These are phyloP conservation scores for Octopus sinensis DNA, from an alignment of 1,140 invertebrate genomes.

Conservation along the genomic window DNA sequence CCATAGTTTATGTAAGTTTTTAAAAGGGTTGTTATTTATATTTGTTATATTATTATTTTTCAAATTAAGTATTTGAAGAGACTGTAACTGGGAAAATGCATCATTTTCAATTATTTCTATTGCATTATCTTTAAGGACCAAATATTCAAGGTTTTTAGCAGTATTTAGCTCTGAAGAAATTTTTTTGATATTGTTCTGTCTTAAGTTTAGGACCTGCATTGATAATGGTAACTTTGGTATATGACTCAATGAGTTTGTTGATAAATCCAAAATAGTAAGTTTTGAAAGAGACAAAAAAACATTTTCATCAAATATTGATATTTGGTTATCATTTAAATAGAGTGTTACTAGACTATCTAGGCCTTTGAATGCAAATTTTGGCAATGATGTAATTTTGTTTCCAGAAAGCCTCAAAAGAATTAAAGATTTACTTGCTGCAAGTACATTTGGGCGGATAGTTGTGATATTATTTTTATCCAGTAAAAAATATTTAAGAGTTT, in stretches of 20 bases:
- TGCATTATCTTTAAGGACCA: conserved; percentile 27
- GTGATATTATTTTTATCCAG: not conserved
- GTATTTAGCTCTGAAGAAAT: conserved; percentile 21
- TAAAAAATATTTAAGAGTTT: not conserved
- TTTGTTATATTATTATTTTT: conserved; percentile 33
- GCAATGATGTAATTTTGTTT: not conserved
- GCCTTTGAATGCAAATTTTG: not conserved
- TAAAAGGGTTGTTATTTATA: conserved; percentile 15
- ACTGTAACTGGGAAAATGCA: conserved; percentile 31
- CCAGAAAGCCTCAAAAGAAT: not conserved
- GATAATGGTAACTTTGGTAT: not conserved
- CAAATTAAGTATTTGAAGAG: conserved; percentile 28
- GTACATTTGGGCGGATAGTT: not conserved
- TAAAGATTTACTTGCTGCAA: not conserved
- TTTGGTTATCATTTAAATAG: not conserved
- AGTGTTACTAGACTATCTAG: not conserved
- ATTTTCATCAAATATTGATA: not conserved
- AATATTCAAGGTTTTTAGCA: conserved; percentile 22
- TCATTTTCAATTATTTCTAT: conserved; percentile 26
- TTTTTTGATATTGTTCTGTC: conserved; percentile 17
- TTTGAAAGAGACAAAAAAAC: not conserved
- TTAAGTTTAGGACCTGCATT: conserved; percentile 15
- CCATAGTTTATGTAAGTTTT: not conserved
- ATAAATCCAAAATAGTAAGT: not conserved
- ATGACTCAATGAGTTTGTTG: not conserved